These are phyloP conservation scores for Lymantria dispar DNA, from an alignment of 2,888 invertebrate species.

Conservation along the genomic window DNA sequence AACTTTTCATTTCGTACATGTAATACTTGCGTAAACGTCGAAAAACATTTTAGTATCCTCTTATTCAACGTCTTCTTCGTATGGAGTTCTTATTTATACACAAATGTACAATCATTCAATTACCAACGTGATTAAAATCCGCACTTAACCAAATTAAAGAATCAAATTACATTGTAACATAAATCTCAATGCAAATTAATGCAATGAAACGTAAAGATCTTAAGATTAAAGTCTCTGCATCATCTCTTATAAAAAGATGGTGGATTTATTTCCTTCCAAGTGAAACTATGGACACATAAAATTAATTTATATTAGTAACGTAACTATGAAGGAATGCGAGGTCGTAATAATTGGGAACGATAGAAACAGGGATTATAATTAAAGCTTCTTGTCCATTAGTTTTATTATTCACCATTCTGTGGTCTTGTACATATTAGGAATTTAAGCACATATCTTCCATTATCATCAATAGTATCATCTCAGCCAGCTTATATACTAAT, in stretches of 20 bases:
- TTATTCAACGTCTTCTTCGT: no score
- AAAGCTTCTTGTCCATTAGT: neutral
- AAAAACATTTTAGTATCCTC: no score
- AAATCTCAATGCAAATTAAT: slow-evolving; percentile 3
- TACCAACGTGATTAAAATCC: neutral
- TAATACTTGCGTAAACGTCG: no score
- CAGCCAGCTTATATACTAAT: no score
- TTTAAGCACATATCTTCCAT: no score
- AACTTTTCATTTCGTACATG: no score
- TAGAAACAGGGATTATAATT: slow-evolving; percentile 4
- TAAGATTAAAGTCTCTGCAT: slow-evolving; percentile 18
- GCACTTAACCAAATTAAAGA: slow-evolving; percentile 7
- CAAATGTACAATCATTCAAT: neutral
- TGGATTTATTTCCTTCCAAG: slow-evolving; percentile 17
- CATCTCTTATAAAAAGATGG: slow-evolving; percentile 25
- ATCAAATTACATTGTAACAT: slow-evolving; percentile 14
- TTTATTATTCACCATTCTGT: neutral
- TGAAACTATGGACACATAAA: slow-evolving; percentile 21
- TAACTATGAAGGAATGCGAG: slow-evolving; percentile 45
- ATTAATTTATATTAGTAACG: slow-evolving; percentile 31
- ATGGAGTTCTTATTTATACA: neutral
- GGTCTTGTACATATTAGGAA: no score
- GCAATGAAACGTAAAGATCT: slow-evolving; percentile 2
- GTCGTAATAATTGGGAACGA: slow-evolving; percentile 43
- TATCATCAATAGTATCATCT: no score